Evolutionary conservation across 2,888 invertebrate genomes (phyloP), one percentile per base, ranked within the genome.

Genomic region (Allacma fusca): DNA sequence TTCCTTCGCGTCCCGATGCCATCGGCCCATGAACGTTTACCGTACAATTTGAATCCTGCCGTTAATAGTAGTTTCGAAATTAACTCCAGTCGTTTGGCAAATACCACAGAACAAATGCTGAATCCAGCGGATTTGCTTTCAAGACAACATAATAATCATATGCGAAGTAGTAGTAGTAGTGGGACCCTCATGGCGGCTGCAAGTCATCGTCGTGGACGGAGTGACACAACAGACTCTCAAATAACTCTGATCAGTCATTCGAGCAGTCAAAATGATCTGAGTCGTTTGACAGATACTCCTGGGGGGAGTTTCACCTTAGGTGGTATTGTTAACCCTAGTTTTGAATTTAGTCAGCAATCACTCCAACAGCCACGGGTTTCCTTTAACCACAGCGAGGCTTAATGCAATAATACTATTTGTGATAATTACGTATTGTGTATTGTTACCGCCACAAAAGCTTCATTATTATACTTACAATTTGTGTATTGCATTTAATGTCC

Each of bases 221-320:
- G 57, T 67, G 68, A 28, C 21, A 68, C 75, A 1, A 75, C 67
- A 0, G 75, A 75, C n/a, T 67, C 67, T 12, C 75, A 75, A 67
- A 23, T 75, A n/a, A 75, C 67, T 13, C 68, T 75, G 7, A 57
- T 75, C 16, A 75, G 75, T 75, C 75, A 75, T 67, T 75, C 75
- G 13, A 75, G 68, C 59, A 59, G 64, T 73, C 73, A 73, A 43
- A 72, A 57, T 72, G 72, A 72, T 26, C 28, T 72, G 72, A 72
- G 72, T 72, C 44, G 43, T 57, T 57, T 34, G 34, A 9, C 9
- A 7, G 34, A 34, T 9, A 34, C 9, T 9, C 34, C 4, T 7
- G 9, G 34, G 34, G 34, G 34, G 1, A 24, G 24, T 62, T 62
- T 62, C 21, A 28, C 9, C 13, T 40, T 34, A 40, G 40, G 21